Base-by-base conservation (phyloP, 2,113 vertebrate genomes). In the Romanogobio albipinnatus region DNA sequence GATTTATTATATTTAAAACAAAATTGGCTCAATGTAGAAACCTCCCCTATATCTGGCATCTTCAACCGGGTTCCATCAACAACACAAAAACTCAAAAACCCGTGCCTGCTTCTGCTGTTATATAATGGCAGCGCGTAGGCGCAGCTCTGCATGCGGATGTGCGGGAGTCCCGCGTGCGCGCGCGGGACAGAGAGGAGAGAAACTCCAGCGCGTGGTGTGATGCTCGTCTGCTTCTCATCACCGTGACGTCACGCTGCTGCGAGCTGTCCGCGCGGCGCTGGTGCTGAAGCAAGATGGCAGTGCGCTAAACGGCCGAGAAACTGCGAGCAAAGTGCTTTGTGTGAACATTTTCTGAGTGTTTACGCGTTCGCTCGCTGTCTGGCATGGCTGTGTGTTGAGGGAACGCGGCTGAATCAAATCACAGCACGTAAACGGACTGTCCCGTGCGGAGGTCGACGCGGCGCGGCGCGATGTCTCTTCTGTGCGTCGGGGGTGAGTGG, bases 261-360 rank as follows among this genome's bases (percentile, higher is more conserved):
- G 93, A 93, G 90, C 95, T 96, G 95, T 96, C 95, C 93, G 92
- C 92, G 82, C 91, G 79, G 80, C 83, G 83, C 92, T 87, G 84
- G 92, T 94, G 94, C 95, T 95, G 95, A 94, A 95, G 92, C 95
- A 96, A 97, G 94, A 97, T 97, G 96, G 96, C 96, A 92, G 95
- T 92, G 89, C 91, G 91, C 90, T 91, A 91, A 91, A 92, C 89
- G 88, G 88, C 85, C 87, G 88, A 90, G 87, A 91, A 91, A 92
- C 58, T 62, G 88, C 89, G 89, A 88, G 90, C n/a, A 82, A 82
- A 82, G 80, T 71, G 80, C 26, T 68, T 43, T 17, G 3, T 4
- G 14, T 1, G 19, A 49, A 8, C 26, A 17, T 24, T 70, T 39
- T 39, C 26, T 14, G 47, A 62, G 15, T 9, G 14, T n/a, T 47